Evolutionary conservation across 2,888 invertebrate species (phyloP), one percentile per base, ranked within the genome.

Genomic region (Tyria jacobaeae): DNA sequence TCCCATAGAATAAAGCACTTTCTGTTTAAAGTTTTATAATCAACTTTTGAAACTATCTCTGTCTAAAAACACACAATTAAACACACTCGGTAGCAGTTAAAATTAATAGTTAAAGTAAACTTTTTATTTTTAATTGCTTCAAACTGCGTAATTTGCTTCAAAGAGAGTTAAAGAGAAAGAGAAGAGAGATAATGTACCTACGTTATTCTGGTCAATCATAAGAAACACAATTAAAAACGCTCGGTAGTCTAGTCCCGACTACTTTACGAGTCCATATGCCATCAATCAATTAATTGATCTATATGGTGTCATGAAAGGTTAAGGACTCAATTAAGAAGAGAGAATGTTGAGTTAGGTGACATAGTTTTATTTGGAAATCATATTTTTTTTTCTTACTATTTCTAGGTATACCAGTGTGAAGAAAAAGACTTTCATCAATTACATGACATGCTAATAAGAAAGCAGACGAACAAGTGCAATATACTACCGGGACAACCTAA

Each of bases 391-490:
- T 17, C 12, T 54, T 34, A 2, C 48, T 60, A n/a, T 67, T 89
- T 87, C 17, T 87, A 97, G 95, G 96, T 98, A 1, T 97, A 96
- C 81, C 97, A 97, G 92, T 96, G 96, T 56, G 97, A 97, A 86
- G 97, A 99, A 85, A 98, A 97, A 87, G 98, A 98, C 84, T 99
- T 98, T 78, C 96, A 97, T 83, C 97, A 97, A 82, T 89, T 98
- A 61, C 98, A 98, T 86, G 99, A 99, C 83, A 96, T 97, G 83
- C 95, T 99, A 25, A 98, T 99, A 73, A 96, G 96, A 74, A 97
- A 97, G 86, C 96, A 97, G 63, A 97, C 96, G 57, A 96, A 96
- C 79, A 98, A 98, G 90, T 97, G 96, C 84, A 97, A 96, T 74
- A 96, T 97, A 24, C 91, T 98, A 54, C 96, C 97, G 0, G 97